Base-by-base conservation (phyloP, 2,797 vertebrate genomes). In the Paratrypauchen microcephalus region DNA sequence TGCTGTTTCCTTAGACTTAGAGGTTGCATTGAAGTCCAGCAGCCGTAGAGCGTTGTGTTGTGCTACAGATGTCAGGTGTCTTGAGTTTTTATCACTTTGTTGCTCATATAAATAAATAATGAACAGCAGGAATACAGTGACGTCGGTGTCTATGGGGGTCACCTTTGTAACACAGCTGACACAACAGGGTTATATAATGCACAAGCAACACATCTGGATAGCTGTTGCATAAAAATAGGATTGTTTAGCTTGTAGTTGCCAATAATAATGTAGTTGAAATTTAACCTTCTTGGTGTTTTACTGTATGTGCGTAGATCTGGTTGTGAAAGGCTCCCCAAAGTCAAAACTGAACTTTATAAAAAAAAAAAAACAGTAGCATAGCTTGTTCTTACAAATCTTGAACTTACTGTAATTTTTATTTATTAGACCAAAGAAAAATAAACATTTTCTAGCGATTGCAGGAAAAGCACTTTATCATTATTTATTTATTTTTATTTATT, bases 1-100 rank as follows among this genome's bases (percentile, higher is more conserved):
- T 71, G 74, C 68, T 75, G 81, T 79, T 68, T 74, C 72, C 79
- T 47, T 56, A 68, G n/a, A n/a, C n/a, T n/a, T n/a, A n/a, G n/a
- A n/a, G 41, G 59, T 83, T 78, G 66, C 11, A 45, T 72, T 88
- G 48, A 39, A 73, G 45, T 65, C 24, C 3, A 8, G 2, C 41
- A 50, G 69, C 58, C 71, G 56, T 68, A 19, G 74, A 76, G 69
- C 67, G 18, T 59, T 24, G 8, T 39, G 39, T 47, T 68, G 69
- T 68, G 62, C 45, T 74, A 60, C 80, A 85, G 81, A 79, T 87
- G 80, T 83, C 85, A 85, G 84, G 88, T 89, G 86, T 70, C 82
- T 68, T 19, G 75, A 71, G 65, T 62, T 41, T 41, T 41, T 41
- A 26, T 21, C 60, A 81, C 39, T 58, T 72, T 77, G 81, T 82